Evolutionary conservation across 2,797 vertebrate species (phyloP), one percentile per base, ranked within the genome.

Genomic region (Lithobates sylvaticus): DNA sequence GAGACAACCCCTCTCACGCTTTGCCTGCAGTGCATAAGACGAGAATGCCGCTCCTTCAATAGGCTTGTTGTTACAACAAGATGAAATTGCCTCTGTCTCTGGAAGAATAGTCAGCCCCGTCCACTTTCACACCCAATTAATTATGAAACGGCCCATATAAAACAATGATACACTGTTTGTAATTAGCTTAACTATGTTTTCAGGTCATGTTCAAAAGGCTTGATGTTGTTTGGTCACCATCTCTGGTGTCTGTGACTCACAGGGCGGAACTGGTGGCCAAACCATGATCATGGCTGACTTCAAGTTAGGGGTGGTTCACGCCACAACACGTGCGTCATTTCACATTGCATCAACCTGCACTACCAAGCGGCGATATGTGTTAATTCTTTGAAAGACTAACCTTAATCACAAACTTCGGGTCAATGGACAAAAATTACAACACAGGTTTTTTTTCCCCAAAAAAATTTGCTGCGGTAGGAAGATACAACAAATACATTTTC

Each of bases 81-180:
- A 44, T 77, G 23, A 39, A 16, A 85, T 80, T 80, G 77, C 54
- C 54, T 79, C 54, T 16, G 21, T 26, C 76, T 21, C 29, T 64
- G 47, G 36, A 68, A 74, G 39, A 67, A 72, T 34, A 21, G 42
- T 26, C 21, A 29, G 7, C 3, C 18, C 5, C 12, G 76, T 36
- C 29, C 84, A 85, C 58, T 85, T 85, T 85, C 54, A 85, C 76
- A 74, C 68, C 76, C 76, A 36, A 74, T 85, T 85, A 65, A 79
- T 64, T 69, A 76, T n/a, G 27, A 27, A 54, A 47, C 15, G 67
- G 32, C 34, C 26, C 16, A 61, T 36, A 74, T 85, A 85, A 75
- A 85, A 58, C 72, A 65, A 79, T 74, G 64, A 79, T 79, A 26
- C 75, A 13, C 2, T 9, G 10, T 3, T 64, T 29, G 27, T 54